Conservation (phyloP, 1,140 invertebrate species). For the Gryon sp. region DNA sequence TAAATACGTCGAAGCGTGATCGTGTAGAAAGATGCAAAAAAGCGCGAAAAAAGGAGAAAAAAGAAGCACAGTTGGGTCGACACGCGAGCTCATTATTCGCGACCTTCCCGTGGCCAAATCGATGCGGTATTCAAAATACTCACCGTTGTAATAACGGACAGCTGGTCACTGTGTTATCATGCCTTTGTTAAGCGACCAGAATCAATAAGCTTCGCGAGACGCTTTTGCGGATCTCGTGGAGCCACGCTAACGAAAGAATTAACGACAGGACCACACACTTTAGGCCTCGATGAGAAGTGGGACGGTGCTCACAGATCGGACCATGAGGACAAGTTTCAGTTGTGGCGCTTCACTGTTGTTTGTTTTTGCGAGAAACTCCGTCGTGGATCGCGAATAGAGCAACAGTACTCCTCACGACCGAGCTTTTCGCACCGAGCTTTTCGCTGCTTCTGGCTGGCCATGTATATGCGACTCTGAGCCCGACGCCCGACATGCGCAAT, state of each 20-base stretch:
- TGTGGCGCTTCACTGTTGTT: too few species aligned
- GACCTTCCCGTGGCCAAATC: slow-evolving; percentile 18
- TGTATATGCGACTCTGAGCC: slow-evolving; percentile 41
- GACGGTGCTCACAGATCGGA: background rate
- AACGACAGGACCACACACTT: too few species aligned
- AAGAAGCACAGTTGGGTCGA: background rate
- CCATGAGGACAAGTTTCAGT: background rate
- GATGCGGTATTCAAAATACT: slow-evolving; percentile 35
- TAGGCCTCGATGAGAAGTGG: too few species aligned
- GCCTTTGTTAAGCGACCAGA: slow-evolving; percentile 47
- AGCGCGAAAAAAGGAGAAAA: background rate
- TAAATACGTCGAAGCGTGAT: background rate
- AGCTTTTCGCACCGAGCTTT: slow-evolving; percentile 35
- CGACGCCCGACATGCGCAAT: slow-evolving; percentile 62
- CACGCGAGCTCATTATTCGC: slow-evolving; percentile 12
- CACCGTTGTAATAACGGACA: slow-evolving; percentile 20
- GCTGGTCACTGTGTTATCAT: slow-evolving; percentile 36
- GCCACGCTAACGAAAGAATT: background rate
- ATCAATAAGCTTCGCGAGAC: slow-evolving; percentile 66
- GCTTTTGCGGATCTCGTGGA: background rate
- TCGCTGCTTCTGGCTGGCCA: slow-evolving; percentile 7
- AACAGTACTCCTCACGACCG: slow-evolving; percentile 15
- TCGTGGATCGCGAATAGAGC: background rate
- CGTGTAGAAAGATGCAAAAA: background rate
- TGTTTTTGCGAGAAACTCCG: background rate